Base-by-base conservation (phyloP, 2,113 vertebrate genomes). In the Phalacrocorax aristotelis region DNA sequence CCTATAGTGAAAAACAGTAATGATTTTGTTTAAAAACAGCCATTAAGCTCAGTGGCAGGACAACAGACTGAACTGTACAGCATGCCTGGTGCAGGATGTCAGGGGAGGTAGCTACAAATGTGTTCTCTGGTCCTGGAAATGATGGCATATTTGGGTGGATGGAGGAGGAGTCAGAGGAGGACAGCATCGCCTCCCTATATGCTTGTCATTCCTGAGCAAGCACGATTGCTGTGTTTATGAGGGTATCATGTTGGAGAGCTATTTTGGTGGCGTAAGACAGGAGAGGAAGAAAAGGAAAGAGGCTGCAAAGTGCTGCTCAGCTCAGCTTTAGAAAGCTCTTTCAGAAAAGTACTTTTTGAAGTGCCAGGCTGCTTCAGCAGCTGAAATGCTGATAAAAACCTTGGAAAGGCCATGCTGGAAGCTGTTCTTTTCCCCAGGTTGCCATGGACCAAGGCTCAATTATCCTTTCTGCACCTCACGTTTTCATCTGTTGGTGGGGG, bases 181-280 rank as follows among this genome's bases (percentile, higher is more conserved):
- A 68, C 2, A 1, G 23, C 22, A 27, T 49, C 0, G 0, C 40
- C 44, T 91, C 32, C 20, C 20, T n/a, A 25, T 11, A 40, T 0
- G 0, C 38, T 74, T 62, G 54, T 38, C 15, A 15, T 58, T 91
- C n/a, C 38, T 13, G 7, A 83, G 54, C 36, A 61, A 58, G 34
- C 20, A 55, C 0, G 0, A 32, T 25, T 0, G 0, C 17, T 64
- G 44, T 44, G 15, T 65, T 75, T 90, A 40, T 29, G 29, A 32
- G n/a, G 40, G 6, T 76, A 61, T 64, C 7, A 2, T 15, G 17
- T 42, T 62, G 52, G 66, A 90, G 69, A 81, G 38, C 62, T 27
- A 55, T 30, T 84, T 51, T 77, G 66, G 26, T 69, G 26, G 26
- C 2, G 4, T 65, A 72, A 77, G 52, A 54, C 20, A 40, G 21